Evolutionary conservation across 2,797 vertebrate genomes (phyloP).

Genomic region (Myotis myotis): DNA sequence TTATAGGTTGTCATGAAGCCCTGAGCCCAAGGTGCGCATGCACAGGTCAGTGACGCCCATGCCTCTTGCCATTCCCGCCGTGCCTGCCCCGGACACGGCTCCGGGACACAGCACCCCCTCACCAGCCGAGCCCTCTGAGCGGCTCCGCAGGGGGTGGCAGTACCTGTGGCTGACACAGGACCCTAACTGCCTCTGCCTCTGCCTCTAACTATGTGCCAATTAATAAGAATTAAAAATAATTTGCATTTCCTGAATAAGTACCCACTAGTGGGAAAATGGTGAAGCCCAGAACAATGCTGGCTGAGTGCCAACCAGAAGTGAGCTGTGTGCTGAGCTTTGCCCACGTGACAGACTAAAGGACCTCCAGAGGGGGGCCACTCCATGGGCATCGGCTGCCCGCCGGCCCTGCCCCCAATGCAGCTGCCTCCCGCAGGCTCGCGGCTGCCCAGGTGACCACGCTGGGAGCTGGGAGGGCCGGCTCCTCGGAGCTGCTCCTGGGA

Average conservation of each 20-base stretch:
- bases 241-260: not conserved
- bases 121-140: no score
- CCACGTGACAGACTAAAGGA: not conserved
- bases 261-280: not conserved
- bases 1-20: not conserved
- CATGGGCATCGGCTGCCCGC: not conserved
- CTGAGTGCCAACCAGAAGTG: not conserved
- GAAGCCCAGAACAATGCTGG: not conserved
- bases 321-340: not conserved
- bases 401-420: no score
- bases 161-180: not conserved
- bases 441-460: no score
- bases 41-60: no score
- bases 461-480: no score
- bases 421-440: no score
- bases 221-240: slow-evolving; percentile 21
- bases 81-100: not conserved
- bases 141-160: not conserved
- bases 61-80: not conserved
- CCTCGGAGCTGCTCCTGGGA: no score
- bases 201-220: not conserved
- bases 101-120: no score
- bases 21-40: fast-evolving
- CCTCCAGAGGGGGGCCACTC: fast-evolving
- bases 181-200: not conserved